Evolutionary conservation across 1,140 invertebrate genomes (phyloP), one percentile per base, ranked within the genome.

Genomic region (Micrasema minimum): DNA sequence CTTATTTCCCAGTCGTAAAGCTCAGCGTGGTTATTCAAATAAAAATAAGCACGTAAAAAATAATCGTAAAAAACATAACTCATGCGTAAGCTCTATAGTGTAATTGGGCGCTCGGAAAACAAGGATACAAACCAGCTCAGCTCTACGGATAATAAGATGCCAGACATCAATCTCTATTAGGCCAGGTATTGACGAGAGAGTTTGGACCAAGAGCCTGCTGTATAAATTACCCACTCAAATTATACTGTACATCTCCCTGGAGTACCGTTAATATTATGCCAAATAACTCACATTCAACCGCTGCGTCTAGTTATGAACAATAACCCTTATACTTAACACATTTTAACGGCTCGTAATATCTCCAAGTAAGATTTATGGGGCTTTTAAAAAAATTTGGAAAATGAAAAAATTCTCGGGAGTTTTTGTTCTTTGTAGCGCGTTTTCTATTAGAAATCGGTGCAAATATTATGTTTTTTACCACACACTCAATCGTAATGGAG

Each of bases 61-160:
- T n/a, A n/a, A n/a, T n/a, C n/a, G n/a, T 61, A 61, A 61, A 61
- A 61, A 61, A 43, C 57, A 61, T 61, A 61, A 61, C 35, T 61
- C 57, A 43, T 61, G 57, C 18, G 4, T 43, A 41, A 18, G 43
- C 0, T 37, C 57, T 61, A 61, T 61, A 43, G 43, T 61, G 57
- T 61, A 61, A 61, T 62, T 43, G 57, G 57, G 57, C 38, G 57
- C 37, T 43, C 20, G 57, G n/a, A 45, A 12, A 20, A 35, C n/a
- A 22, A 22, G 12, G 22, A 22, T 43, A 14, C 41, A 10, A 20
- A 20, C 11, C 5, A 57, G 45, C 45, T 41, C 37, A n/a, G n/a
- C 57, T n/a, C 37, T 14, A 22, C 6, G 45, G 57, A 62, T 62
- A 62, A 62, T 38, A 43, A 62, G 57, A 62, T 23, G 38, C 35